A percentile compares a stretch with the other conserved stretches of the same genome.
These are phyloP conservation scores for Anisognathus igniventris DNA, from an alignment of 2,797 vertebrate genomes.

Conservation along the genomic window DNA sequence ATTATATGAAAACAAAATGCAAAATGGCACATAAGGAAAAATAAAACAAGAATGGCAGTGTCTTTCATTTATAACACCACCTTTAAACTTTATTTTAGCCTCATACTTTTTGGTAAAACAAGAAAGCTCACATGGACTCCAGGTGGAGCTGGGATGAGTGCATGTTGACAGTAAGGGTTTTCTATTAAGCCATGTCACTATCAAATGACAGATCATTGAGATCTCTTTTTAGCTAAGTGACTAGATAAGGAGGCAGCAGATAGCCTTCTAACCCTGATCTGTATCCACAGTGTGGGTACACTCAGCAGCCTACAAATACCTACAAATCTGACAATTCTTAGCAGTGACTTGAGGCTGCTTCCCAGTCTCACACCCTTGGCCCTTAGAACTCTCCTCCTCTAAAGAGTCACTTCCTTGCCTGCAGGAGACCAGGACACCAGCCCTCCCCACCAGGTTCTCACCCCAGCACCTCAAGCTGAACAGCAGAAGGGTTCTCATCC, in stretches of 20 bases:
- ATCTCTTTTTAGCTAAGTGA: not conserved
- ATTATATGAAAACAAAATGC: not conserved
- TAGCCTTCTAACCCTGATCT: not conserved
- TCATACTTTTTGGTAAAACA: not conserved
- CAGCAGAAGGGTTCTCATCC: not conserved
- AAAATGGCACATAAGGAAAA: not conserved
- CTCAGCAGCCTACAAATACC: not conserved
- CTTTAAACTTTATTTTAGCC: not conserved
- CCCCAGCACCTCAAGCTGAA: not conserved
- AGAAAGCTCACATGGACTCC: not conserved
- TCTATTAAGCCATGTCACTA: not conserved
- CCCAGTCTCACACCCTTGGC: not conserved
- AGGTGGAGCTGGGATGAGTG: not conserved
- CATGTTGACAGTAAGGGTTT: not conserved
- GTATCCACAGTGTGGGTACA: not conserved
- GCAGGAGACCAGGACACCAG: not conserved
- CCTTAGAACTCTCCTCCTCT: not conserved
- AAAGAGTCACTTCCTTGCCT: not conserved
- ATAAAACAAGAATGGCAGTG: not conserved
- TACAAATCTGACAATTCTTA: not conserved
- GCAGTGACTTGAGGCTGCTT: not conserved
- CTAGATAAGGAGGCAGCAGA: not conserved
- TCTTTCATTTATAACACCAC: not conserved
- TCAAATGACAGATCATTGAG: not conserved
- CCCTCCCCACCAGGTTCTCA: not conserved